Base-by-base conservation (phyloP, 1,140 invertebrate genomes). In the Bombyx mandarina region DNA sequence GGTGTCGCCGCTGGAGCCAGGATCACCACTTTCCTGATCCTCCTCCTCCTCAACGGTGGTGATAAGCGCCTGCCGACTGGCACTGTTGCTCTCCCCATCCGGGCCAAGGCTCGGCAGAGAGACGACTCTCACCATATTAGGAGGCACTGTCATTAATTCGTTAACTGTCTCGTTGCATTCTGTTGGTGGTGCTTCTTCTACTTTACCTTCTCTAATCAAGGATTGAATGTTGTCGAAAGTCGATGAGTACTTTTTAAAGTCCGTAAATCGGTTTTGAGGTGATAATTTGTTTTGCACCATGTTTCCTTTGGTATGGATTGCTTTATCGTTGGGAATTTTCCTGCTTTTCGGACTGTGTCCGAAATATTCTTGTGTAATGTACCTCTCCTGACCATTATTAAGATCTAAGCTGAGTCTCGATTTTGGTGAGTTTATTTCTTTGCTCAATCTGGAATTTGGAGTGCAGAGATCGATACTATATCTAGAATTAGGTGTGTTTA, bases 151-250 rank as follows among this genome's bases (percentile, higher is more conserved):
- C n/a, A 81, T 67, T 54, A 90, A 73, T 61, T 91, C 89, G 54
- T 79, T 79, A 1, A 89, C 83, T 43, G 85, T 88, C 73, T 90
- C 90, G 67, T 85, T 88, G 55, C 84, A 88, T 59, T 88, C 82
- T 47, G 68, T 62, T 57, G 75, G 77, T 6, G 78, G 75, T 60
- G 75, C 78, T 71, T 86, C 87, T 63, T 88, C 89, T 7, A 89
- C 88, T 64, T 91, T 88, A 52, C 92, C 92, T 77, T 93, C 91
- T 71, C 92, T 92, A 51, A 94, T 88, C 50, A 95, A 75, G 45
- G 92, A 93, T 69, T 93, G 93, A 62, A 94, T 93, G 67, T 94
- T 93, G 85, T 94, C 93, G 79, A 94, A 95, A 2, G 93, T 94
- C 48, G 91, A 93, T 67, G 92, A 94, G 79, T 92, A 93, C 63